These are phyloP conservation scores for Andinoacara biseriatus DNA, from an alignment of 2,113 vertebrate species.

Conservation along the genomic window DNA sequence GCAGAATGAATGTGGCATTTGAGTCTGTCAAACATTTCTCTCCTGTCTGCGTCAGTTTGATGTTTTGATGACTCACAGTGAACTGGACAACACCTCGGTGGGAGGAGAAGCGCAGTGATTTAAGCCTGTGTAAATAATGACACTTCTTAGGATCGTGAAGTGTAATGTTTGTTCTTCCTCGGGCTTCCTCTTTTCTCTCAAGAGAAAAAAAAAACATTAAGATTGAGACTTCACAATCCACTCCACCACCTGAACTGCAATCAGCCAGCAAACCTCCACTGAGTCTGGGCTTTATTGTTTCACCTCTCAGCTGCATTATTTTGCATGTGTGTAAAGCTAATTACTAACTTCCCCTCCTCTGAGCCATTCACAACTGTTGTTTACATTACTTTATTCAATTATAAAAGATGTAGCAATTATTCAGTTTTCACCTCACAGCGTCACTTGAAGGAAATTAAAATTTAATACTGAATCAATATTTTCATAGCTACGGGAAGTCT, in stretches of 20 bases:
- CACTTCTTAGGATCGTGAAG: neutral
- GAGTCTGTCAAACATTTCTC: neutral
- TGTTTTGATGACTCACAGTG: constrained; percentile 51
- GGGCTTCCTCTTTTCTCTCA: constrained; percentile 1
- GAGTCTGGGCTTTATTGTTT: neutral
- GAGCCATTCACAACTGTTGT: neutral
- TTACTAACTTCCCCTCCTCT: neutral
- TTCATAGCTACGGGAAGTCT: neutral
- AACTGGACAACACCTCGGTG: constrained; percentile 28
- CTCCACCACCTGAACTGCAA: constrained; percentile 21
- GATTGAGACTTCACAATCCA: neutral
- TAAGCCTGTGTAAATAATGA: constrained; percentile 12
- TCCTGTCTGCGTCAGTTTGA: neutral
- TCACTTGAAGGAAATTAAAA: neutral
- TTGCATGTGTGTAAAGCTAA: constrained; percentile 11
- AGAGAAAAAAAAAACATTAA: neutral
- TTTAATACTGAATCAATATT: neutral
- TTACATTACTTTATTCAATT: constrained; percentile 6
- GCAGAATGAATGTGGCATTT: constrained; percentile 14
- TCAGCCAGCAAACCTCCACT: neutral
- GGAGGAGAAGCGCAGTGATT: constrained; percentile 22
- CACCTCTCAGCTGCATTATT: neutral
- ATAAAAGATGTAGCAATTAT: neutral
- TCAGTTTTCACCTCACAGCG: neutral
- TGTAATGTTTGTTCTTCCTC: neutral